Evolutionary conservation across 2,797 vertebrate genomes (phyloP).

Genomic region (Avahi laniger): DNA sequence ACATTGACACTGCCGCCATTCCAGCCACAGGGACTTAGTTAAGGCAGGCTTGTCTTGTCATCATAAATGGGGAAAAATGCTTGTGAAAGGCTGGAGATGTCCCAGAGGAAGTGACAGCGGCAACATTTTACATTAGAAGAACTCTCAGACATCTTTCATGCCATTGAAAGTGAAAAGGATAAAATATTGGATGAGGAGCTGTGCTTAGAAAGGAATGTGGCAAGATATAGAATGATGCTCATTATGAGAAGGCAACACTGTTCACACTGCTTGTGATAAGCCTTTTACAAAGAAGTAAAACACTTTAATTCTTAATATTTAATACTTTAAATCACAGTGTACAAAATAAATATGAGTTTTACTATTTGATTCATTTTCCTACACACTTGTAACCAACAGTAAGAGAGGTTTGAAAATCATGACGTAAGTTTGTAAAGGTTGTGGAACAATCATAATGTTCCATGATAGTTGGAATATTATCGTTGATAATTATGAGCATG

Average conservation of each 20-base stretch:
- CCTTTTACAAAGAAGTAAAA: not conserved
- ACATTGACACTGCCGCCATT: not conserved
- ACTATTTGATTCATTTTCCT: not conserved
- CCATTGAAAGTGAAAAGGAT: not conserved
- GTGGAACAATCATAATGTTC: not conserved
- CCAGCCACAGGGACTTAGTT: not conserved
- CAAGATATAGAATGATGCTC: not conserved
- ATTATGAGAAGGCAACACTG: not conserved
- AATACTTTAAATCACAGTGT: not conserved
- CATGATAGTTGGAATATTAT: not conserved
- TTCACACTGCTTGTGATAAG: not conserved
- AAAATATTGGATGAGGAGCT: not conserved
- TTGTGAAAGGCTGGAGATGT: not conserved
- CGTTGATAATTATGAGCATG: not conserved
- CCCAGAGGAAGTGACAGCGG: not conserved
- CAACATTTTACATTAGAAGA: not conserved
- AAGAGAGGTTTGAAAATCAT: not conserved
- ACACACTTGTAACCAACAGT: not conserved
- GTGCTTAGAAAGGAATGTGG: not conserved
- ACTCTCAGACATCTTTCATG: not conserved
- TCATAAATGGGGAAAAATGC: not conserved
- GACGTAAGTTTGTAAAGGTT: not conserved
- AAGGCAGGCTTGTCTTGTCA: not conserved
- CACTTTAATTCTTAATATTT: not conserved
- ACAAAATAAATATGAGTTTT: not conserved